Conservation (phyloP, 2,113 vertebrate species). For the Vicugna pacos region DNA sequence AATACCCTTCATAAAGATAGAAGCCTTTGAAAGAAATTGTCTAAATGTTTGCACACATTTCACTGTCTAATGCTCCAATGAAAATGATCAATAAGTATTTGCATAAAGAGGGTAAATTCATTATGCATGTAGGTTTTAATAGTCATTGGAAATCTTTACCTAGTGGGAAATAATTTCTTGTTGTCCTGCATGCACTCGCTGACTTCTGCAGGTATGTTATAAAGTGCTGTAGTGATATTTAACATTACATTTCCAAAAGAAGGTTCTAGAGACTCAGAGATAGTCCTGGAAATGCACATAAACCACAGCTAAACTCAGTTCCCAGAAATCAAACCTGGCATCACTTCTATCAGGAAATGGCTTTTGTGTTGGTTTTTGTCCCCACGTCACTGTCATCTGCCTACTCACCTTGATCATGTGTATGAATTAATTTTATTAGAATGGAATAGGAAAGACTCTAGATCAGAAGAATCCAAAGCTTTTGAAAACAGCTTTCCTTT, state of each 20-base stretch:
- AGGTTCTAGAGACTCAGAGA: slow-evolving; percentile 12
- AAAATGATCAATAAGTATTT: slow-evolving; percentile 78
- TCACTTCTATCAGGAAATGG: not conserved
- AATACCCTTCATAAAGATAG: slow-evolving; percentile 53
- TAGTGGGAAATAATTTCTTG: not conserved
- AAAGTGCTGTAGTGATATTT: not conserved
- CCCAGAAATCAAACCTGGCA: slow-evolving; percentile 58
- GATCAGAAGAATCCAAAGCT: slow-evolving; percentile 30
- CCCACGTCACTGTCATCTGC: not conserved
- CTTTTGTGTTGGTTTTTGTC: not conserved
- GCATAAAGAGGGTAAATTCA: slow-evolving; percentile 72
- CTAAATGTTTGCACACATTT: slow-evolving; percentile 71
- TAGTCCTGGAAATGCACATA: slow-evolving; percentile 65
- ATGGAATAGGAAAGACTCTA: slow-evolving; percentile 15
- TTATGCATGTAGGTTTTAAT: slow-evolving; percentile 62
- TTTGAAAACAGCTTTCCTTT: slow-evolving; percentile 47
- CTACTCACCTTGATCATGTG: slow-evolving; percentile 52
- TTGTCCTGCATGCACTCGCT: not conserved
- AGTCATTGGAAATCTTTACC: slow-evolving; percentile 60
- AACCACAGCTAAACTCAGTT: slow-evolving; percentile 61
- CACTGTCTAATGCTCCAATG: slow-evolving; percentile 65
- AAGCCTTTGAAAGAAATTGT: slow-evolving; percentile 60
- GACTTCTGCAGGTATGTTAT: not conserved
- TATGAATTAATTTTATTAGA: slow-evolving; percentile 66
- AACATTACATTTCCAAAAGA: not conserved